Percentiles rank a stretch among this genome's conserved stretches.
These are phyloP conservation scores for Diaperis boleti DNA, from an alignment of 2,888 invertebrate genomes.

Conservation along the genomic window DNA sequence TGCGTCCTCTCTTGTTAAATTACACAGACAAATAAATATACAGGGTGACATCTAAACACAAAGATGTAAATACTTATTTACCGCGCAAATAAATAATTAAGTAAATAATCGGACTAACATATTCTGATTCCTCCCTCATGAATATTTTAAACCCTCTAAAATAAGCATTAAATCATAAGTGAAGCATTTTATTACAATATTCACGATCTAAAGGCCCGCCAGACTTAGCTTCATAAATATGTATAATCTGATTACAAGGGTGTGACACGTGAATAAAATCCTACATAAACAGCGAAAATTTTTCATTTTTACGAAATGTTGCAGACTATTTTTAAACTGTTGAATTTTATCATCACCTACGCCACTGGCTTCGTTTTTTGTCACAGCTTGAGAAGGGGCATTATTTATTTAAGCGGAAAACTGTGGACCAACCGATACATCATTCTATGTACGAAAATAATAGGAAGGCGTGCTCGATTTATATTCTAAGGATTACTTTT, in stretches of 20 bases:
- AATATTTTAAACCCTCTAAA: not conserved
- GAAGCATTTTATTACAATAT: not conserved
- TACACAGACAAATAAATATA: too few species aligned
- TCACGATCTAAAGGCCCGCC: not conserved
- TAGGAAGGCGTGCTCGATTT: not conserved
- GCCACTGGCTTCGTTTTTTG: not conserved
- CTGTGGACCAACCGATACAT: conserved; percentile 1
- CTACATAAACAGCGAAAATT: not conserved
- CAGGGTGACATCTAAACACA: too few species aligned
- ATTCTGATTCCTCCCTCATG: not conserved
- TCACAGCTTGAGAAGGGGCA: not conserved
- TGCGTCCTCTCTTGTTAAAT: too few species aligned
- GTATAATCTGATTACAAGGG: conserved; percentile 4
- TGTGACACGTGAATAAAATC: conserved; percentile 1
- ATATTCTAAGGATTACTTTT: conserved; percentile 1
- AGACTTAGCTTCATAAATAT: conserved; percentile 2
- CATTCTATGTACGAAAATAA: conserved; percentile 5
- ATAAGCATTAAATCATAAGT: not conserved
- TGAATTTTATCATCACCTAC: too few species aligned
- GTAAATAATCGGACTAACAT: too few species aligned
- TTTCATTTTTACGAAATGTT: not conserved
- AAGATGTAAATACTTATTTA: too few species aligned
- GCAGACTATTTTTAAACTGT: not conserved
- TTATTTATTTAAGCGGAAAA: conserved; percentile 4
- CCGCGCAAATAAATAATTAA: too few species aligned